phyloP scores from a whole-genome alignment of 1,140 invertebrate species.

The honey bee (Apis mellifera) region Amel_HAv3.1 CM009938.2:11772501-11773000 shows the following conservation, averaged over 20 bases:
- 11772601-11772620: too few relatives aligned
- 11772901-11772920: conserved; percentile 89
- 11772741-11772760: conserved; percentile 50
- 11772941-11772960: conserved; percentile 82
- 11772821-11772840: background rate
- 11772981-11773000: conserved; percentile 56
- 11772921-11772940: conserved; percentile 87
- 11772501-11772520: conserved; percentile 48
- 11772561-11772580: background rate
- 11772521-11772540: conserved; percentile 6
- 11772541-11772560: background rate
- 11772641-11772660: background rate
- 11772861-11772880: conserved; percentile 55
- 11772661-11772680: conserved; percentile 26
- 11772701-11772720: conserved; percentile 88
- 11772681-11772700: conserved; percentile 76
- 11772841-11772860: conserved; percentile 13
- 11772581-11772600: background rate
- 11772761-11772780: conserved; percentile 15
- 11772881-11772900: conserved; percentile 87
- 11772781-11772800: background rate
- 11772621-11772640: background rate
- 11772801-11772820: background rate
- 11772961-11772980: conserved; percentile 67
- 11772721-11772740: conserved; percentile 76